Evolutionary conservation across 2,113 vertebrate species (phyloP).

Genomic region (Myocastor coypus): DNA sequence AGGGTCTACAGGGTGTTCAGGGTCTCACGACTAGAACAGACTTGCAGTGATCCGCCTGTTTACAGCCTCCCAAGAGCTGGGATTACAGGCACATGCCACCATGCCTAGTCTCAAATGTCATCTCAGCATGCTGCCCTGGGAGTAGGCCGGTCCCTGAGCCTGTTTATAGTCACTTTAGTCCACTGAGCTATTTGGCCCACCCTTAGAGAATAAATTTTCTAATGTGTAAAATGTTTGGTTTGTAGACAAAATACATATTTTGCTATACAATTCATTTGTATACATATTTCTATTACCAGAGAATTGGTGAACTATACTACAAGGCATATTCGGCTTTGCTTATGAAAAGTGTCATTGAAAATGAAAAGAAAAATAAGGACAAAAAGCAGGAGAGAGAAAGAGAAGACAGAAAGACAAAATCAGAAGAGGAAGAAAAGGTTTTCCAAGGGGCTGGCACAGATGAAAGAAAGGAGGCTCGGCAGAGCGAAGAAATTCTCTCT

Average conservation of each 20-base stretch:
- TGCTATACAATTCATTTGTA: background rate
- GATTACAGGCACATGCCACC: too few relatives aligned
- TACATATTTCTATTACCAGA: background rate
- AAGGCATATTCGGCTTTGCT: background rate
- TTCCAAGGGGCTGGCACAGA: background rate
- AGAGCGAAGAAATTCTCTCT: background rate
- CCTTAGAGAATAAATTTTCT: conserved; percentile 13
- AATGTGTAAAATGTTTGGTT: background rate
- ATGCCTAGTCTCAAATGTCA: too few relatives aligned
- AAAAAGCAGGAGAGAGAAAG: background rate
- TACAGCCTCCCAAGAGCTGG: too few relatives aligned
- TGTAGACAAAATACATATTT: background rate
- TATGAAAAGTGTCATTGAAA: background rate
- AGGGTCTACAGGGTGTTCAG: too few relatives aligned
- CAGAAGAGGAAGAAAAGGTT: background rate
- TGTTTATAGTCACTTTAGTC: too few relatives aligned
- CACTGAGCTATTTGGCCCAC: too few relatives aligned
- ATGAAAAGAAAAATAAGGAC: background rate
- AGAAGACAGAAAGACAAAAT: background rate
- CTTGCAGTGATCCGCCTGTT: too few relatives aligned
- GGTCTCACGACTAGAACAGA: too few relatives aligned
- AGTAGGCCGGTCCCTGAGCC: too few relatives aligned
- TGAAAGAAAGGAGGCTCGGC: background rate
- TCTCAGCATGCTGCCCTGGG: too few relatives aligned
- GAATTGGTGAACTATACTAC: background rate